Percentiles rank a stretch among this genome's conserved stretches.
Conservation (phyloP, 2,888 invertebrate species). For the Catocala sponsa region DNA sequence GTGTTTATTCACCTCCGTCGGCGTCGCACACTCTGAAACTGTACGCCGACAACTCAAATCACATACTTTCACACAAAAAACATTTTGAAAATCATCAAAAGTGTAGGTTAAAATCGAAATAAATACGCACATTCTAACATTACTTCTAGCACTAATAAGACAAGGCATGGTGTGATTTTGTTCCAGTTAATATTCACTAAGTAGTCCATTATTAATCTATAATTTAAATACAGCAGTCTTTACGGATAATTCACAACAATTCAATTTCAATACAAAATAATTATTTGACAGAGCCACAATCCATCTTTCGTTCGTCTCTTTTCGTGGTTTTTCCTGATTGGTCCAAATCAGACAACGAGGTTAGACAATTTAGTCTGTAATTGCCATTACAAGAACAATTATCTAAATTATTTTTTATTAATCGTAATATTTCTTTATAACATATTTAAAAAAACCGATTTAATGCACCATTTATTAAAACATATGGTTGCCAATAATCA, state of each 20-base stretch:
- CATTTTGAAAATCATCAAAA: slow-evolving; percentile 50
- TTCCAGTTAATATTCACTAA: slow-evolving; percentile 88
- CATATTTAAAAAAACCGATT: no score
- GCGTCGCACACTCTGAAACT: slow-evolving; percentile 92
- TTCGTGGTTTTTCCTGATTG: slow-evolving; percentile 88
- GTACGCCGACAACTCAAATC: slow-evolving; percentile 57
- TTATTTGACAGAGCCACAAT: slow-evolving; percentile 80
- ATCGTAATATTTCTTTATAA: background rate
- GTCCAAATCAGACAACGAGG: slow-evolving; percentile 81
- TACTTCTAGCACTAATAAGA: slow-evolving; percentile 90
- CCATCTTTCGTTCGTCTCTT: slow-evolving; percentile 84
- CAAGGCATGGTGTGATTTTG: slow-evolving; percentile 90
- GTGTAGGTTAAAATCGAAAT: slow-evolving; percentile 55
- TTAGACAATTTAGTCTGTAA: slow-evolving; percentile 23
- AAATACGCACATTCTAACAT: slow-evolving; percentile 89
- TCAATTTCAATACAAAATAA: slow-evolving; percentile 76
- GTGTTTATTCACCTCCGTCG: slow-evolving; percentile 96
- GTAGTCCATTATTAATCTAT: slow-evolving; percentile 82
- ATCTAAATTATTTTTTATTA: background rate
- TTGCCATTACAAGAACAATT: slow-evolving; percentile 26
- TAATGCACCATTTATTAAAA: no score
- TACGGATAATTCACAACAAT: slow-evolving; percentile 63
- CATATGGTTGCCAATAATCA: no score
- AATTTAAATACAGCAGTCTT: slow-evolving; percentile 67
- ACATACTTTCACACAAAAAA: slow-evolving; percentile 53